phyloP scores from a whole-genome alignment of 2,113 vertebrate genomes.

The Atractosteus spatula region DNA sequence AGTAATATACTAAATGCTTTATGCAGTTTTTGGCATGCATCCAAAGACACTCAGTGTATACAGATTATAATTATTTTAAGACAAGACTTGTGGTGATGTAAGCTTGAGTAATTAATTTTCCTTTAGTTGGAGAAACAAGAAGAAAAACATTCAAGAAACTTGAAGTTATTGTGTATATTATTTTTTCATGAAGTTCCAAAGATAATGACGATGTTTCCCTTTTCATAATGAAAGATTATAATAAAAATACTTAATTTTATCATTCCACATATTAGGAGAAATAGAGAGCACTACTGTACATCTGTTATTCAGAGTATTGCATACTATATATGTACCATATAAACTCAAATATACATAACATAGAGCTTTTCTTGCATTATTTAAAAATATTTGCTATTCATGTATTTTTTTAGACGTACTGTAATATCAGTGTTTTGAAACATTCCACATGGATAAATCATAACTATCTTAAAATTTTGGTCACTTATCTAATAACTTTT shows the following conservation, averaged over 20 bases:
- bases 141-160: neutral
- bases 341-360: slow-evolving; percentile 46
- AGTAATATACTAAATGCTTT: too few species aligned
- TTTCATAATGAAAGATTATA: neutral
- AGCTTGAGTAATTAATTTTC: too few species aligned
- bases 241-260: slow-evolving; percentile 61
- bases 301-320: too few species aligned
- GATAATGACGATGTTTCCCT: neutral
- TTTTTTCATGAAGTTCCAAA: neutral
- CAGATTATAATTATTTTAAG: too few species aligned
- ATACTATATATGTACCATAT: too few species aligned
- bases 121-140: neutral
- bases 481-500: too few species aligned
- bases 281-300: slow-evolving; percentile 46
- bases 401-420: slow-evolving; percentile 21
- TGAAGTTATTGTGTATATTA: neutral
- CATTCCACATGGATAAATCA: too few species aligned
- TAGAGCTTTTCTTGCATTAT: slow-evolving; percentile 40
- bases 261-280: slow-evolving; percentile 70
- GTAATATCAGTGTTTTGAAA: too few species aligned
- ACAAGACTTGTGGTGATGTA: too few species aligned
- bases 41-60: too few species aligned
- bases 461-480: too few species aligned
- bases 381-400: slow-evolving; percentile 51
- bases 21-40: too few species aligned